These are phyloP conservation scores for Tipula helvola DNA, from an alignment of 2,888 invertebrate species.

Conservation along the genomic window DNA sequence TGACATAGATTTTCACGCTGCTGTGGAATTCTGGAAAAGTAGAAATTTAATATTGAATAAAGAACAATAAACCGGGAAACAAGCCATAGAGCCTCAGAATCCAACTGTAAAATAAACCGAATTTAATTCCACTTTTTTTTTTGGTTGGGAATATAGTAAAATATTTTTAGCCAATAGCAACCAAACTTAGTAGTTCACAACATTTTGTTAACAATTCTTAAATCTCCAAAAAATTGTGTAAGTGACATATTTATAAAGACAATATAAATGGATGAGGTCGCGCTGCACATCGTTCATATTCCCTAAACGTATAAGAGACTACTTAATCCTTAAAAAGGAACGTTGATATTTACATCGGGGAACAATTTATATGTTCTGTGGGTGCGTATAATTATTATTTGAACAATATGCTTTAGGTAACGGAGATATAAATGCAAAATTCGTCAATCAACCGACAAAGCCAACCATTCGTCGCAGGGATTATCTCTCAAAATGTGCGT, in stretches of 20 bases:
- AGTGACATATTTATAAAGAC: background rate
- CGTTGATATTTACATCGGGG: background rate
- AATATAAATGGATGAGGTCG: background rate
- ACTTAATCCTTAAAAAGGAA: background rate
- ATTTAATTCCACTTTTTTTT: too few species aligned
- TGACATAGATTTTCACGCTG: too few species aligned
- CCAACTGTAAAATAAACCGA: too few species aligned
- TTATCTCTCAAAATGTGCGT: background rate
- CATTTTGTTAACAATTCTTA: too few species aligned
- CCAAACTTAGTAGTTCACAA: background rate
- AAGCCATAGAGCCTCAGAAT: too few species aligned
- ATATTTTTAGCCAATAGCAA: too few species aligned
- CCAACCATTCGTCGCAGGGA: background rate
- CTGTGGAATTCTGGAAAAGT: too few species aligned
- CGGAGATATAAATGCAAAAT: background rate
- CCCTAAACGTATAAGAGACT: background rate
- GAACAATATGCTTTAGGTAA: background rate
- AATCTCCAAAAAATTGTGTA: background rate
- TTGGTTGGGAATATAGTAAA: too few species aligned
- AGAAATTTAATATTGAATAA: too few species aligned
- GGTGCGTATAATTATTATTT: background rate
- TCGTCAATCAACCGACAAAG: background rate
- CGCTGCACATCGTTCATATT: background rate
- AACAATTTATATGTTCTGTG: background rate
- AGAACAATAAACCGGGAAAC: too few species aligned